phyloP scores from a whole-genome alignment of 2,888 invertebrate species.

The Phlogophora meticulosa region DNA sequence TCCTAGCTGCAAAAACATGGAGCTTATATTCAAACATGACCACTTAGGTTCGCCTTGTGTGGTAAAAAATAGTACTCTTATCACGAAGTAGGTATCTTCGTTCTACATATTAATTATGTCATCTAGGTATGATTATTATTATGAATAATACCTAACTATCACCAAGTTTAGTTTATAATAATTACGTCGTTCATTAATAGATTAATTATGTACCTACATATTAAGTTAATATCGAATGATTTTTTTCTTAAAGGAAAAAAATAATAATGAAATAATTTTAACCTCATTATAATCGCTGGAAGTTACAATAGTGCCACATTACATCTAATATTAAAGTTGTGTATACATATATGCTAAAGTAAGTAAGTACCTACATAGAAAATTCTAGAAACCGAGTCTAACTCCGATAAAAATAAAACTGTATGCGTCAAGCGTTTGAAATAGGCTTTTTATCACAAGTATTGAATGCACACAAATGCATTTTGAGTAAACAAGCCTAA shows the following conservation, averaged over 20 bases:
- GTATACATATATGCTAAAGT: too few species aligned
- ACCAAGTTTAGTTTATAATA: too few species aligned
- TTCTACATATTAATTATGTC: too few species aligned
- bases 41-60: too few species aligned
- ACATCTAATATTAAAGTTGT: too few species aligned
- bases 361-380: slow-evolving; percentile 24
- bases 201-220: background rate
- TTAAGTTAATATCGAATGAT: slow-evolving; percentile 1
- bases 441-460: slow-evolving; percentile 70
- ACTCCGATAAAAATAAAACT: slow-evolving; percentile 68
- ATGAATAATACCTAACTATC: too few species aligned
- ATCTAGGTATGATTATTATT: too few species aligned
- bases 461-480: slow-evolving; percentile 74
- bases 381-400: slow-evolving; percentile 58
- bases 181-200: background rate
- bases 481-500: slow-evolving; percentile 72
- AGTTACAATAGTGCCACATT: background rate
- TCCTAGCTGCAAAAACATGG: too few species aligned
- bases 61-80: too few species aligned
- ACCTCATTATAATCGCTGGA: background rate
- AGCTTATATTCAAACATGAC: too few species aligned
- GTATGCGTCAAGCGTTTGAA: slow-evolving; percentile 61
- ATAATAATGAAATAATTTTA: slow-evolving; percentile 28
- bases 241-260: slow-evolving; percentile 18
- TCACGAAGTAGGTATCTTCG: too few species aligned